A percentile compares a stretch with the other conserved stretches of the same genome.
These are phyloP conservation scores for Corythornis madagascariensis DNA, from an alignment of 2,113 vertebrate genomes.

Conservation along the genomic window DNA sequence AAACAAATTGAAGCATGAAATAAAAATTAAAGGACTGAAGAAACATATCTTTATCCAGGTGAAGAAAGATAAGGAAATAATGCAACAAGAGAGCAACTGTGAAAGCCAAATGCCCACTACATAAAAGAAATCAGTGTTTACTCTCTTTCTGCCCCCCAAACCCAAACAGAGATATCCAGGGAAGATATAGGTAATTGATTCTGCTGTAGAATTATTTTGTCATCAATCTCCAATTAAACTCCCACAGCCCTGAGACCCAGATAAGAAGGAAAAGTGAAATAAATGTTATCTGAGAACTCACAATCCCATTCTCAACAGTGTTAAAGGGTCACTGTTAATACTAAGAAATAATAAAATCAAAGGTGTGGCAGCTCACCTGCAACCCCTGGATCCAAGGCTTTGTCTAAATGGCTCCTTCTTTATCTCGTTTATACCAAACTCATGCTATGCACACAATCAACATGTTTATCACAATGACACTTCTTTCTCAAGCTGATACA, in stretches of 20 bases:
- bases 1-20: not conserved
- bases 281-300: not conserved
- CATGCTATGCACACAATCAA: not conserved
- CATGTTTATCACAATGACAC: not conserved
- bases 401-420: not conserved
- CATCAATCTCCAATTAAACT: not conserved
- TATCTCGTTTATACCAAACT: not conserved
- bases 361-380: not conserved
- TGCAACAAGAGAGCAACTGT: not conserved
- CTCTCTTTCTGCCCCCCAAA: not conserved
- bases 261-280: not conserved
- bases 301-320: not conserved
- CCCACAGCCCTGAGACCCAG: not conserved
- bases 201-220: conserved; percentile 1
- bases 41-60: not conserved
- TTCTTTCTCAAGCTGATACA: not conserved
- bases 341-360: not conserved
- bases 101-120: not conserved
- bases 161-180: not conserved
- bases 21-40: not conserved
- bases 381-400: not conserved
- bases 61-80: conserved; percentile 1
- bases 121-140: not conserved
- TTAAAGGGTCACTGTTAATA: not conserved
- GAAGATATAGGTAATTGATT: not conserved